A percentile compares a stretch with the other conserved stretches of the same genome.
phyloP scores from a whole-genome alignment of 2,113 vertebrate species.

The Camelus bactrianus region DNA sequence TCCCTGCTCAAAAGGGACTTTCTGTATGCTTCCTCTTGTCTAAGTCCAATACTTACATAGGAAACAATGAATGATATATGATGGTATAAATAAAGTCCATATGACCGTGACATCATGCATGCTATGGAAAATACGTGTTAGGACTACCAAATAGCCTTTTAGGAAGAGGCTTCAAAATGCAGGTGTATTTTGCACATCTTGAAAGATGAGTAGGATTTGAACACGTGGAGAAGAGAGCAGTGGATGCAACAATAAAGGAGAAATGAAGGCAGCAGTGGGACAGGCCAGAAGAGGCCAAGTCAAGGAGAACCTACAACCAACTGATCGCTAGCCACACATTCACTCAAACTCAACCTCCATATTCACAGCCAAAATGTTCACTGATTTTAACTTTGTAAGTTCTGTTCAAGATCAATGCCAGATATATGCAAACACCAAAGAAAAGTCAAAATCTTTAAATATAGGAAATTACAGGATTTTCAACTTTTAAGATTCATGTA shows the following conservation, averaged over 20 bases:
- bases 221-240: accelerated
- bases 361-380: conserved; percentile 15
- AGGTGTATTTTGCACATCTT: neutral
- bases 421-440: neutral
- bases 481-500: neutral
- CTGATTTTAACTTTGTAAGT: conserved; percentile 1
- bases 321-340: neutral
- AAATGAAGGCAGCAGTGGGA: neutral
- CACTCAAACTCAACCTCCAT: neutral
- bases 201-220: neutral
- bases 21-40: neutral
- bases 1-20: neutral
- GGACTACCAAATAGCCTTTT: neutral
- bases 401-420: neutral
- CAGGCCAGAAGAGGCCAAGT: neutral
- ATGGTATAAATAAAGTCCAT: no score
- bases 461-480: neutral
- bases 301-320: neutral
- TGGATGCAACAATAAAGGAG: neutral
- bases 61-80: neutral
- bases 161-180: neutral
- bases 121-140: neutral
- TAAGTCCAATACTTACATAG: neutral
- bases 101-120: neutral
- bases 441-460: neutral